Conservation (phyloP, 2,888 invertebrate genomes). For the Opisthograptis luteolata region DNA sequence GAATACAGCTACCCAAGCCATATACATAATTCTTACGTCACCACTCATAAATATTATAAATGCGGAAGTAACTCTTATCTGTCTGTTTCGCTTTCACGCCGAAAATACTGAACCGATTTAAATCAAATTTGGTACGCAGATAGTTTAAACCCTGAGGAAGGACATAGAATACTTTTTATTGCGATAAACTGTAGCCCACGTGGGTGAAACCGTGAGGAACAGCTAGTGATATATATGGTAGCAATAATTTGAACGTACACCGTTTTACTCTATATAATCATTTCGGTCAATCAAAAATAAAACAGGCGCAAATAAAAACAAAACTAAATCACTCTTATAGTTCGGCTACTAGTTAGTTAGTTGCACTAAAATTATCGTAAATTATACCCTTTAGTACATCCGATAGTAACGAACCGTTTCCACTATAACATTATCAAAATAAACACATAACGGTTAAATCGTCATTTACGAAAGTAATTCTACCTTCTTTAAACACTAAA, state of each 20-base stretch:
- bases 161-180: too few species aligned
- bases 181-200: too few species aligned
- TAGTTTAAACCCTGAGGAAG: too few species aligned
- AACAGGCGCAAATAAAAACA: slow-evolving; percentile 9
- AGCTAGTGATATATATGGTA: too few species aligned
- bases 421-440: slow-evolving; percentile 24
- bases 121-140: too few species aligned
- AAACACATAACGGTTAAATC: slow-evolving; percentile 21
- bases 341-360: slow-evolving; percentile 22
- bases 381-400: slow-evolving; percentile 21
- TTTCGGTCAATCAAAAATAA: slow-evolving; percentile 14
- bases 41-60: too few species aligned
- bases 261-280: slow-evolving; percentile 4
- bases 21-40: too few species aligned
- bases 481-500: slow-evolving; percentile 17
- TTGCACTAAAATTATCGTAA: slow-evolving; percentile 21
- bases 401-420: slow-evolving; percentile 20
- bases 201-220: too few species aligned
- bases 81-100: too few species aligned
- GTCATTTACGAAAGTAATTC: slow-evolving; percentile 14
- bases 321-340: slow-evolving; percentile 8
- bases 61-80: too few species aligned
- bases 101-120: too few species aligned
- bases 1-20: too few species aligned
- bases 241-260: background rate